Base-by-base conservation (phyloP, 2,797 vertebrate species). In the Anguilla anguilla region DNA sequence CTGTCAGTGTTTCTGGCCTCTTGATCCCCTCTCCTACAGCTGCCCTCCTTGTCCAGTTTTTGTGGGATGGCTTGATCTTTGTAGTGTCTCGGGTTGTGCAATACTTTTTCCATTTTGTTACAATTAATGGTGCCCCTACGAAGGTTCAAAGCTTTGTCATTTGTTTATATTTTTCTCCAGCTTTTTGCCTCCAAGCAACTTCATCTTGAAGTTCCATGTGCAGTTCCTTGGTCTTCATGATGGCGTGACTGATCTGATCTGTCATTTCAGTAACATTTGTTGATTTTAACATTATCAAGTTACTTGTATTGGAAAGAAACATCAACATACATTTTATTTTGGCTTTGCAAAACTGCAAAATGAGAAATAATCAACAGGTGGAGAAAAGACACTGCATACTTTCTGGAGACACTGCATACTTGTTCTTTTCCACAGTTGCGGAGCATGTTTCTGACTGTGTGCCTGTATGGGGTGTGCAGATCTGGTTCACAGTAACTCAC, bases 1-100 rank as follows among this genome's bases (percentile, higher is more conserved):
- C 64, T 69, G 64, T 69, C n/a, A 69, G 64, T 69, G 64, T 28
- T 69, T 28, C n/a, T 69, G 64, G 64, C 64, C n/a, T 69, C 64
- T 69, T 69, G n/a, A n/a, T 69, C 64, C n/a, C 4, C n/a, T n/a
- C 25, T 69, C n/a, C 28, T 25, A 69, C 64, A 69, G 57, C 57
- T 59, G 3, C 13, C 57, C 17, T 59, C 13, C 57, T 17, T 15
- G 17, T 59, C 57, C 57, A 3, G 64, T 69, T 69, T 46, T 69
- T 25, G 64, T 69, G 28, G 64, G 25, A 69, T 69, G 64, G 64
- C 64, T 15, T 69, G n/a, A 9, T 28, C 6, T 69, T 69, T 1
- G 25, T 28, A n/a, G 64, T 69, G 64, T 28, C 64, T 69, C 25
- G 2, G 43, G 25, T 69, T 69, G 64, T 28, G n/a, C 64, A 28